Evolutionary conservation across 2,888 invertebrate genomes (phyloP), one percentile per base, ranked within the genome.

Genomic region (Cataglyphis cursor): DNA sequence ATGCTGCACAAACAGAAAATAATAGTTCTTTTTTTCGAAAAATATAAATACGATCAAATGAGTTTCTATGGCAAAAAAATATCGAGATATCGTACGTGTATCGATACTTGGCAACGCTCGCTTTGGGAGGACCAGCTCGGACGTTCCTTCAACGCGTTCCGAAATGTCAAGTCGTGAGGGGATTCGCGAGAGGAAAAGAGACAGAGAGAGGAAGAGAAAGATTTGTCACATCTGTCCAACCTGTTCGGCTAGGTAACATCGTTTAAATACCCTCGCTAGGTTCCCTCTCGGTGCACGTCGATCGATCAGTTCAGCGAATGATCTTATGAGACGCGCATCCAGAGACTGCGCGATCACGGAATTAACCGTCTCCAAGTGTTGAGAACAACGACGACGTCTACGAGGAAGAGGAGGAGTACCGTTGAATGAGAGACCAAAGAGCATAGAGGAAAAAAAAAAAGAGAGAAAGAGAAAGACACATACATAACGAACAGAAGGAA

Each of bases 231-330:
- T 18, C 62, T 73, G 59, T 84, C 72, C 84, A 84, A 78, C 66
- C 57, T 75, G 70, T 44, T 61, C 64, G 74, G 74, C 74, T 57
- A 70, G 83, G 78, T 88, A 87, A 87, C 74, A 64, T 82, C 78
- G 73, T 85, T 84, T 87, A 84, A 88, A 90, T 90, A 85, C 87
- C 72, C 84, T 84, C 89, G 85, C 83, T 88, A 90, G 90, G 91
- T 91, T 83, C 84, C 84, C 82, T 70, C 78, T 81, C 82, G 82
- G 83, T 83, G 84, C 85, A 70, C 75, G 62, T 62, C 68, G 85
- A 59, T 81, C 41, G 62, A 66, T 72, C 35, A 41, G 72, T 38
- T 65, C 59, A 68, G 68, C 73, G 82, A 48, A 84, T 76, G 72
- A 72, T 85, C 64, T 38, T 28, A 61, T 12, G 61, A 82, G 61